Percentiles rank a stretch among this genome's conserved stretches.
Conservation (phyloP, 2,888 invertebrate genomes). For the Tetropium fuscum region DNA sequence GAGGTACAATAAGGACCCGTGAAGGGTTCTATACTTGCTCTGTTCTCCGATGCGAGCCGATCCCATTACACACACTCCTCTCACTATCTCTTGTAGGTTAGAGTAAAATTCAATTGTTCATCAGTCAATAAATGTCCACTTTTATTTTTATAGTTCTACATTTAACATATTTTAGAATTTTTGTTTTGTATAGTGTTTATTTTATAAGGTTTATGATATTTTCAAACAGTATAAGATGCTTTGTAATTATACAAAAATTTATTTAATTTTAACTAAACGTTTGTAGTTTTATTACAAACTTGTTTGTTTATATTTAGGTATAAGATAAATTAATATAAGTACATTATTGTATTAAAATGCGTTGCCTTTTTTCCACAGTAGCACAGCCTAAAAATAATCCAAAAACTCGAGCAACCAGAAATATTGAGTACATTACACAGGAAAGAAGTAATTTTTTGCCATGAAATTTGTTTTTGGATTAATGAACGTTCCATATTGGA, state of each 20-base stretch:
- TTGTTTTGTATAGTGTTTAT: constrained; percentile 29
- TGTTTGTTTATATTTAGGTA: not conserved
- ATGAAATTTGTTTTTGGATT: too few relatives aligned
- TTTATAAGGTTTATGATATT: constrained; percentile 15
- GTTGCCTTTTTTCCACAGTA: too few relatives aligned
- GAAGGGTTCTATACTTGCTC: not conserved
- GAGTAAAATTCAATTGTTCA: constrained; percentile 27
- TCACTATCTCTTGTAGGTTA: constrained; percentile 23
- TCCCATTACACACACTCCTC: not conserved
- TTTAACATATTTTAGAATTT: constrained; percentile 24
- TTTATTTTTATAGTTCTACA: constrained; percentile 30
- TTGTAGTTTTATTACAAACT: constrained; percentile 45
- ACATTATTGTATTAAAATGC: too few relatives aligned
- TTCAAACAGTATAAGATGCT: constrained; percentile 1
- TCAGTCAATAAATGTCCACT: constrained; percentile 25
- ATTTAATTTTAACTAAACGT: constrained; percentile 36
- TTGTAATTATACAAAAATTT: constrained; percentile 35
- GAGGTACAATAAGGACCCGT: constrained; percentile 9
- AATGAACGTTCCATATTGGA: too few relatives aligned
- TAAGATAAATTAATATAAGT: constrained; percentile 8
- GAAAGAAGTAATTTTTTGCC: too few relatives aligned
- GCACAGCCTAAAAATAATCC: too few relatives aligned
- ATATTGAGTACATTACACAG: too few relatives aligned
- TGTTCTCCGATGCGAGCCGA: not conserved
- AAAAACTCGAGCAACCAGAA: too few relatives aligned